Conservation (phyloP, 2,797 vertebrate genomes). For the Aeoliscus strigatus region DNA sequence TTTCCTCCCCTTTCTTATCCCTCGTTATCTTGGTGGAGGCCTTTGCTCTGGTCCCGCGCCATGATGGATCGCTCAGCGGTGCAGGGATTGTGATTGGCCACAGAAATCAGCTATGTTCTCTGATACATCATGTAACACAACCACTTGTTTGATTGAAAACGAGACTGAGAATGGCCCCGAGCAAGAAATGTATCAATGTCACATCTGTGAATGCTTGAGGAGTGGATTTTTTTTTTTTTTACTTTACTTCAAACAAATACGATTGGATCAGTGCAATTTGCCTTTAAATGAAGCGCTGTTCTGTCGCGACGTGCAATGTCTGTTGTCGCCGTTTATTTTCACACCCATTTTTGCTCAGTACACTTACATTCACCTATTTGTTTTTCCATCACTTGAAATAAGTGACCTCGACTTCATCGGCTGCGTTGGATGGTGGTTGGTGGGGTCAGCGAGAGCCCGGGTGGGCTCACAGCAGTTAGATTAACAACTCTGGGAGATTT, state of each 20-base stretch:
- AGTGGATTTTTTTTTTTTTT: too few species aligned
- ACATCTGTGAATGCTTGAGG: too few species aligned
- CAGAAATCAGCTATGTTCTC: too few species aligned
- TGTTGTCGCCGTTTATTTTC: conserved; percentile 68
- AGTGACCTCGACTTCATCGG: conserved; percentile 57
- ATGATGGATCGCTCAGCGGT: conserved; percentile 45
- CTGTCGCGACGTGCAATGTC: conserved; percentile 3
- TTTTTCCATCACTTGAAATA: conserved; percentile 59
- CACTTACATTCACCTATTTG: conserved; percentile 58
- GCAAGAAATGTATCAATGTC: too few species aligned
- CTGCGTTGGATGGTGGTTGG: background rate
- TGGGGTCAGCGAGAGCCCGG: conserved; percentile 28
- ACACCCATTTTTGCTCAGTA: conserved; percentile 41
- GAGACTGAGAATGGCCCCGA: too few species aligned
- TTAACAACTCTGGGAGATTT: conserved; percentile 48
- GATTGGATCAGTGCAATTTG: background rate
- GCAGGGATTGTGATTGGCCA: conserved; percentile 18
- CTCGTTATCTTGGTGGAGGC: conserved; percentile 30
- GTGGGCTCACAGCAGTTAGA: conserved; percentile 59
- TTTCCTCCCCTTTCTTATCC: conserved; percentile 36
- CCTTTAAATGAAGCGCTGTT: conserved; percentile 1
- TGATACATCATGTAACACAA: too few species aligned
- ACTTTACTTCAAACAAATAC: conserved; percentile 41
- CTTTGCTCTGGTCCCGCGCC: conserved; percentile 20
- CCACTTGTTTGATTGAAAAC: too few species aligned